Evolutionary conservation across 2,888 invertebrate genomes (phyloP), one percentile per base, ranked within the genome.

Genomic region (Ariolimax columbianus): DNA sequence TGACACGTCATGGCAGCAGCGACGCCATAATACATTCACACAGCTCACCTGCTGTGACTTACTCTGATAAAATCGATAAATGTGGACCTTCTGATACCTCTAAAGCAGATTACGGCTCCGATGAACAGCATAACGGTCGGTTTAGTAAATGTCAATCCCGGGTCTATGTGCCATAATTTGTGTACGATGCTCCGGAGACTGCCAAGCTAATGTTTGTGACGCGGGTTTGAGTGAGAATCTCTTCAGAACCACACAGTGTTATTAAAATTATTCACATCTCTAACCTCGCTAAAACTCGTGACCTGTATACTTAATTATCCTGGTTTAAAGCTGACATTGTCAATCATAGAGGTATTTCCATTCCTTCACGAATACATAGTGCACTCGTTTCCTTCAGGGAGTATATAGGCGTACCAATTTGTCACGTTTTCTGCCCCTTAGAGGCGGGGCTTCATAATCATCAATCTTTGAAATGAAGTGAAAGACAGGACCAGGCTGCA

Each of bases 401-500:
- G 30, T 30, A 30, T 19, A 33, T 51, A 30, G 9, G 47, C 51
- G 72, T 70, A 40, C 40, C 63, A 30, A 9, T 63, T 30, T 63
- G n/a, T n/a, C 23, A 40, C 4, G 40, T 17, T 40, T 23, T 40
- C 19, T 40, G 26, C 72, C 40, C 72, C 38, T 72, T 33, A 55
- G 36, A 55, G 77, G 77, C 77, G 77, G 77, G 30, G 77, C 77
- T 40, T 38, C 3, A 23, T 7, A 17, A 17, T 47, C 30, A 51
- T 77, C 36, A 9, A 51, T 77, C 77, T 19, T 51, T 55, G 47
- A 51, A 51, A 77, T 26, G 36, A 51, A 77, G 11, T 77, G 38
- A 72, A 14, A 72, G 43, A 23, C 72, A 38, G 26, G 72, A 9
- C 19, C 38, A 7, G 63, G 6, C 14, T 63, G 30, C 30, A 30